These are phyloP conservation scores for Panagrolaimus sp. DNA, from an alignment of 1,140 invertebrate species.

Conservation along the genomic window DNA sequence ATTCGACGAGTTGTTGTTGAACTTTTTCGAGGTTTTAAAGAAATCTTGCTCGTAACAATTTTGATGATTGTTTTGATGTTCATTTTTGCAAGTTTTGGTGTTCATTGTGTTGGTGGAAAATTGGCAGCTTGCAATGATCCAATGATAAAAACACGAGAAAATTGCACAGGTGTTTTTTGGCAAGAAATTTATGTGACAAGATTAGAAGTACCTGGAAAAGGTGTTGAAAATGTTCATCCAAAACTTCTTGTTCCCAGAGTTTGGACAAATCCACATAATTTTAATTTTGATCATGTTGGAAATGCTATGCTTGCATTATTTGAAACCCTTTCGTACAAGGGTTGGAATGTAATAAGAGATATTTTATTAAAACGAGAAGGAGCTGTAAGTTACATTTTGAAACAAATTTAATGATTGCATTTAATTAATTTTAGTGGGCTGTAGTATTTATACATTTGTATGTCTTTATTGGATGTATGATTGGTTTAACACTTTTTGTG, in stretches of 20 bases:
- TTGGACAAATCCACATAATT: conserved; percentile 96
- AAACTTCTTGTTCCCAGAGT: conserved; percentile 91
- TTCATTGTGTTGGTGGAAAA: conserved; percentile 90
- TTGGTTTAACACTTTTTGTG: conserved; percentile 96
- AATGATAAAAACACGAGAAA: conserved; percentile 71
- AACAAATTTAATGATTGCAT: not conserved
- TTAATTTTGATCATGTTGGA: conserved; percentile 79
- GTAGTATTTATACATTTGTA: conserved; percentile 98
- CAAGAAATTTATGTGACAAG: conserved; percentile 88
- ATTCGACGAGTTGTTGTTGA: conserved; percentile 99
- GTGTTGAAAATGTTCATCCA: conserved; percentile 73
- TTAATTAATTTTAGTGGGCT: conserved; percentile 44
- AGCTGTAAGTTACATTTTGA: conserved; percentile 69
- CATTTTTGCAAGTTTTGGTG: conserved; percentile 96
- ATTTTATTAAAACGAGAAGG: conserved; percentile 89
- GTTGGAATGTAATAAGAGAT: conserved; percentile 96
- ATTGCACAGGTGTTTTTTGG: conserved; percentile 91
- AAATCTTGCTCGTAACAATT: conserved; percentile 73
- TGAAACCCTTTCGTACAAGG: conserved; percentile 98
- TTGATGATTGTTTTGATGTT: conserved; percentile 96
- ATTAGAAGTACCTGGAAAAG: conserved; percentile 83
- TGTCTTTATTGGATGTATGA: conserved; percentile 99
- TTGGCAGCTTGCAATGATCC: conserved; percentile 95
- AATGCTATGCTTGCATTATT: conserved; percentile 85
- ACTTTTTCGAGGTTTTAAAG: conserved; percentile 95